Evolutionary conservation across 2,797 vertebrate species (phyloP).

Genomic region (Chlorospingus flavigularis): DNA sequence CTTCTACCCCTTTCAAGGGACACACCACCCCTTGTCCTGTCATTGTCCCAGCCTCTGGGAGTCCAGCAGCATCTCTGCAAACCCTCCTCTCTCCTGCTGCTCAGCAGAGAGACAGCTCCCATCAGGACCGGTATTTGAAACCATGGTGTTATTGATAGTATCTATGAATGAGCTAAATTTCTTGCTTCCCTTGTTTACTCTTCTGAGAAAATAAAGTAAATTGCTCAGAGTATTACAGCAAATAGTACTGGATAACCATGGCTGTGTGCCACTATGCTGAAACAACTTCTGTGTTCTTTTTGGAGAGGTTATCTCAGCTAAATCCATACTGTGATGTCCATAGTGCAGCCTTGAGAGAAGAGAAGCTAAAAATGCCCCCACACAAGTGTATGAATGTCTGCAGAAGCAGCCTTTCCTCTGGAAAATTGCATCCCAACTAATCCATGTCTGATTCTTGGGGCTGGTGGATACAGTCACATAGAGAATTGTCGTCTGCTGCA

Average conservation of each 20-base stretch:
- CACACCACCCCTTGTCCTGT: background rate
- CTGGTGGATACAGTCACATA: background rate
- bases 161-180: background rate
- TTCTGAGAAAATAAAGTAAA: background rate
- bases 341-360: background rate
- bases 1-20: background rate
- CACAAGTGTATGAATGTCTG: rapidly evolving
- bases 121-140: background rate
- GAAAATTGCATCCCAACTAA: background rate
- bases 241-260: background rate
- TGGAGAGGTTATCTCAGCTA: background rate
- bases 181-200: background rate
- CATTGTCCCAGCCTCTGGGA: background rate
- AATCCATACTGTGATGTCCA: background rate
- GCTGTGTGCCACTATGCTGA: background rate
- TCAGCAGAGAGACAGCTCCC: background rate
- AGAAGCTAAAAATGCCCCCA: background rate
- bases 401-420: background rate
- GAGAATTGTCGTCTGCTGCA: background rate
- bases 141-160: background rate
- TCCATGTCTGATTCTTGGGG: background rate
- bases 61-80: background rate
- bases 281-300: background rate
- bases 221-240: background rate
- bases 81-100: background rate